These are phyloP conservation scores for Podarcis siculus DNA, from an alignment of 2,797 vertebrate genomes.

Conservation along the genomic window DNA sequence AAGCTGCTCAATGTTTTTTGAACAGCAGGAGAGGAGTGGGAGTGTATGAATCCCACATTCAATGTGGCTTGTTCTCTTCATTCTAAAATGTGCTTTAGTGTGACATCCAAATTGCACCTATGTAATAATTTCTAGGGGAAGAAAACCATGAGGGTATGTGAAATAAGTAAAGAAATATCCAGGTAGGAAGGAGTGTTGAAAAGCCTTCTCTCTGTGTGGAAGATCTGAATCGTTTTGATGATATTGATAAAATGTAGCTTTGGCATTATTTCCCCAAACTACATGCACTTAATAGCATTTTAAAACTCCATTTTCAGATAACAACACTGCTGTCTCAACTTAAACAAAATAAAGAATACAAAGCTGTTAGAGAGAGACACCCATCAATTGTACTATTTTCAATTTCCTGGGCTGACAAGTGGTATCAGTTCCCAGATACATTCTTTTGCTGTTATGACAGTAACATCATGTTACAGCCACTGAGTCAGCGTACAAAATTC, in stretches of 20 bases:
- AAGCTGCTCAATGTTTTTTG: too few species aligned
- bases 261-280: conserved; percentile 44
- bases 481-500: conserved; percentile 38
- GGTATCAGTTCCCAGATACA: conserved; percentile 23
- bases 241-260: conserved; percentile 48
- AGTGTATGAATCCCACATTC: neutral
- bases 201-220: conserved; percentile 41
- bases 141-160: neutral
- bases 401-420: conserved; percentile 47
- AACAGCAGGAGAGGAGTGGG: neutral
- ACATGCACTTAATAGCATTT: conserved; percentile 37
- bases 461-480: conserved; percentile 13
- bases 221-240: conserved; percentile 39
- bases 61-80: neutral
- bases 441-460: conserved; percentile 18
- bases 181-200: neutral
- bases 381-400: conserved; percentile 50
- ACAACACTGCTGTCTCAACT: conserved; percentile 44
- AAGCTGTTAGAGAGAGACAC: conserved; percentile 45
- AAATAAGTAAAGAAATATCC: neutral
- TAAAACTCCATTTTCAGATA: conserved; percentile 51
- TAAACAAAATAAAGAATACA: neutral
- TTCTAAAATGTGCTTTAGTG: too few species aligned
- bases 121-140: neutral
- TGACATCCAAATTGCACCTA: neutral